A percentile compares a stretch with the other conserved stretches of the same genome.
Evolutionary conservation across 2,797 vertebrate genomes (phyloP).

Genomic region (Eulemur coronatus): DNA sequence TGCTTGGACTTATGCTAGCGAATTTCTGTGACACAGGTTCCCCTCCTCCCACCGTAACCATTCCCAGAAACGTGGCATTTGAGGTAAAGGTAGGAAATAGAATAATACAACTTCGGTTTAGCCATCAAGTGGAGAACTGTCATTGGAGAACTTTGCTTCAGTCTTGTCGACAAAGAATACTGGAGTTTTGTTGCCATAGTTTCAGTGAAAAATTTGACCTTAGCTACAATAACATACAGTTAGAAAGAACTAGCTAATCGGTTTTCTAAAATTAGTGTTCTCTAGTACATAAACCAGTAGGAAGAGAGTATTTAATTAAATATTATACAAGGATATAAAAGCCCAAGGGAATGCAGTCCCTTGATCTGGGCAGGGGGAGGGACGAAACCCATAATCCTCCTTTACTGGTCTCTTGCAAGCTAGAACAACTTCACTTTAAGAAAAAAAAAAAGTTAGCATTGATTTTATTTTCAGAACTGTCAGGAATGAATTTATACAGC

Average conservation of each 20-base stretch:
- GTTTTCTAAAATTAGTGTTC: conserved; percentile 89
- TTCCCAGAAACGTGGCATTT: conserved; percentile 37
- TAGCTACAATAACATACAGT: conserved; percentile 85
- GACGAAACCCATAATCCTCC: conserved; percentile 56
- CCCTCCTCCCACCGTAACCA: not conserved
- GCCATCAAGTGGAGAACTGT: conserved; percentile 68
- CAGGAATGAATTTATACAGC: not conserved
- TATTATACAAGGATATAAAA: conserved; percentile 82
- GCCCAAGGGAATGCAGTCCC: conserved; percentile 79
- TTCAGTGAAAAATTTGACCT: conserved; percentile 87
- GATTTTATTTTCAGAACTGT: conserved; percentile 27
- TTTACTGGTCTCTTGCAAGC: conserved; percentile 31
- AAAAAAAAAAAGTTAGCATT: not conserved
- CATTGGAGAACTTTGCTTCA: conserved; percentile 80
- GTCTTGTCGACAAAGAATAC: conserved; percentile 78
- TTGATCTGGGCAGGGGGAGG: conserved; percentile 66
- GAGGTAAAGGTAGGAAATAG: conserved; percentile 69
- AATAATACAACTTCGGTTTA: conserved; percentile 64
- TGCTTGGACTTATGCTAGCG: not conserved
- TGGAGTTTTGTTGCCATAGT: conserved; percentile 87
- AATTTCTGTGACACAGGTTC: not conserved
- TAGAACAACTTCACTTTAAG: not conserved
- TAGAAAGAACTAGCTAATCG: conserved; percentile 87
- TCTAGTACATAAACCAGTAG: conserved; percentile 83
- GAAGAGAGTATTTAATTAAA: conserved; percentile 86